These are phyloP conservation scores for Lepidocyrtoides sp. DNA, from an alignment of 2,888 invertebrate species.

Conservation along the genomic window DNA sequence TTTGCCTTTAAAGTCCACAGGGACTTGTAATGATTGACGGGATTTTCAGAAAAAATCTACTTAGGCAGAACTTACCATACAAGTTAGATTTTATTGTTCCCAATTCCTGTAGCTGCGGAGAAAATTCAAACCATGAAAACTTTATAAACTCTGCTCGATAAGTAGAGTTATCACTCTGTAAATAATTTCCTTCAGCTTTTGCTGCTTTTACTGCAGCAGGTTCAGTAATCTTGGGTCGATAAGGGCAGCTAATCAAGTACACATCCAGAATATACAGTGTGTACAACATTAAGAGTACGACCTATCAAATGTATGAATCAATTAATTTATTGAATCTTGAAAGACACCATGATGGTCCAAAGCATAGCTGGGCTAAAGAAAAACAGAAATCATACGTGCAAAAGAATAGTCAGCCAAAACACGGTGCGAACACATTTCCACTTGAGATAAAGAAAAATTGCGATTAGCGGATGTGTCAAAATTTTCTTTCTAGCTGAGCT, in stretches of 20 bases:
- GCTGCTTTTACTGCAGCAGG: constrained; percentile 84
- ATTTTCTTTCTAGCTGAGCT: constrained; percentile 84
- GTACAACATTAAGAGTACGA: constrained; percentile 82
- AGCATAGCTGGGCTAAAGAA: too few species aligned
- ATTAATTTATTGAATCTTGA: too few species aligned
- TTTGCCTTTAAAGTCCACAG: too few species aligned
- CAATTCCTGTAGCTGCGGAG: constrained; percentile 81
- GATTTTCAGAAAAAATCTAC: too few species aligned
- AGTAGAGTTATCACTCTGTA: constrained; percentile 80
- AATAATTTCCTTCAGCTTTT: constrained; percentile 80
- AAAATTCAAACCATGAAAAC: constrained; percentile 84
- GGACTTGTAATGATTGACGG: too few species aligned
- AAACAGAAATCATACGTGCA: constrained; percentile 75
- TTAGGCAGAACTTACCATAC: constrained; percentile 69
- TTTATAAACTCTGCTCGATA: constrained; percentile 83
- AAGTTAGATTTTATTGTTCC: constrained; percentile 80
- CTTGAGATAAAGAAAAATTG: constrained; percentile 83
- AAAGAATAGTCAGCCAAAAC: constrained; percentile 84
- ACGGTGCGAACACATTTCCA: constrained; percentile 83
- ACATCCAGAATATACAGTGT: constrained; percentile 84
- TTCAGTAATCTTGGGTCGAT: constrained; percentile 84
- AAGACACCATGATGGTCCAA: too few species aligned
- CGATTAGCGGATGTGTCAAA: constrained; percentile 84
- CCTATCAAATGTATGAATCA: constrained; percentile 61
- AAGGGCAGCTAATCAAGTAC: constrained; percentile 84